Evolutionary conservation across 2,113 vertebrate genomes (phyloP).

Genomic region (Cromileptes altivelis): DNA sequence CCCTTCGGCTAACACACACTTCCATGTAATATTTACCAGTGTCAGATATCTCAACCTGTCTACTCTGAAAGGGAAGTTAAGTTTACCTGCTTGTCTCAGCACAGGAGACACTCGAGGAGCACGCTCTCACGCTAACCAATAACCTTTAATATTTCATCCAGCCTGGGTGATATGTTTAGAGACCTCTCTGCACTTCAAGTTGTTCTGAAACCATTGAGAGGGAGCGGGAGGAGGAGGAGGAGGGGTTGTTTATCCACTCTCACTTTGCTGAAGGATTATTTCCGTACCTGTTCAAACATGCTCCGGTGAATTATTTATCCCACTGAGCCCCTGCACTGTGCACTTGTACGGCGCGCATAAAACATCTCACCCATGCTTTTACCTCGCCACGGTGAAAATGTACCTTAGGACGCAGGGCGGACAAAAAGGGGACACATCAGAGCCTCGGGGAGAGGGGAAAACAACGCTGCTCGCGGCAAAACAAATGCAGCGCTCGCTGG

Average conservation of each 20-base stretch:
- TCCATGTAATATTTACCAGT: slow-evolving; percentile 82
- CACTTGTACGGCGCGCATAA: slow-evolving; percentile 79
- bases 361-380: slow-evolving; percentile 84
- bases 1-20: slow-evolving; percentile 64
- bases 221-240: slow-evolving; percentile 30
- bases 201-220: slow-evolving; percentile 76
- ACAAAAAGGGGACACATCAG: slow-evolving; percentile 73
- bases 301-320: slow-evolving; percentile 92
- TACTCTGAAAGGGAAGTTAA: slow-evolving; percentile 46
- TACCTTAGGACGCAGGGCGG: slow-evolving; percentile 77
- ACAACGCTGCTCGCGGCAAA: slow-evolving; percentile 59
- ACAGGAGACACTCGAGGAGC: slow-evolving; percentile 44
- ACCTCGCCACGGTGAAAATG: slow-evolving; percentile 86
- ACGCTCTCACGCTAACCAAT: slow-evolving; percentile 81
- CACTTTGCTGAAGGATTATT: slow-evolving; percentile 85
- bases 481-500: slow-evolving; percentile 64
- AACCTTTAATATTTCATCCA: slow-evolving; percentile 89
- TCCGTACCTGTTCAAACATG: slow-evolving; percentile 95
- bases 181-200: slow-evolving; percentile 82
- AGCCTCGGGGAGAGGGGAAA: slow-evolving; percentile 66
- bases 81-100: slow-evolving; percentile 74
- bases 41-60: slow-evolving; percentile 80
- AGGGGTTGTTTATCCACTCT: slow-evolving; percentile 66
- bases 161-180: slow-evolving; percentile 81
- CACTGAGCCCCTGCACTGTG: slow-evolving; percentile 78